These are phyloP conservation scores for Oligia fasciuncula DNA, from an alignment of 2,888 invertebrate genomes.

Conservation along the genomic window DNA sequence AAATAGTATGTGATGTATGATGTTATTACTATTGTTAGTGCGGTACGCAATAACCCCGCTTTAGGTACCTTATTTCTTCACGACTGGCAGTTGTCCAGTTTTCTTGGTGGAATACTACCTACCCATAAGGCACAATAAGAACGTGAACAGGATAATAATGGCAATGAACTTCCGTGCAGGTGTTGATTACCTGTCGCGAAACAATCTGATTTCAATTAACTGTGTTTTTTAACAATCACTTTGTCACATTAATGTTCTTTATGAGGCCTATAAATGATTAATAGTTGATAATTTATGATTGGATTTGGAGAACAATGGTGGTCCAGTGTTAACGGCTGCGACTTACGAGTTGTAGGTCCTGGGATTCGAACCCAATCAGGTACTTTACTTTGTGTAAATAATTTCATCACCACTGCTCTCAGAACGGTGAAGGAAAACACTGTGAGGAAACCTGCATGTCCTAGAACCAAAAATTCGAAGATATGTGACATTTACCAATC, in stretches of 20 bases:
- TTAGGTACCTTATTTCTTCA: neutral
- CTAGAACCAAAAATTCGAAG: too few relatives aligned
- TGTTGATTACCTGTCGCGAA: slow-evolving; percentile 22
- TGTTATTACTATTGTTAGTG: too few relatives aligned
- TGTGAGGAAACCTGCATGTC: too few relatives aligned
- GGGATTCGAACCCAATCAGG: too few relatives aligned
- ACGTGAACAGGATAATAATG: slow-evolving; percentile 34
- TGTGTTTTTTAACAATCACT: slow-evolving; percentile 30
- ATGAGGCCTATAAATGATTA: neutral
- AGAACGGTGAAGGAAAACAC: too few relatives aligned
- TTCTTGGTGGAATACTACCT: neutral
- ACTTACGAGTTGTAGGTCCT: neutral
- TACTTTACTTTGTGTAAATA: too few relatives aligned
- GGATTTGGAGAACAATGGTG: neutral
- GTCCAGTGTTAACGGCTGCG: neutral
- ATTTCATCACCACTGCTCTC: too few relatives aligned
- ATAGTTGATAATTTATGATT: neutral
- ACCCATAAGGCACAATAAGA: slow-evolving; percentile 9
- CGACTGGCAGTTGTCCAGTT: neutral
- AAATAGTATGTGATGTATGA: too few relatives aligned
- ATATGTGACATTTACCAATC: too few relatives aligned
- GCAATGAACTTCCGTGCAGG: slow-evolving; percentile 50
- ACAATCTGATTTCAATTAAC: slow-evolving; percentile 44
- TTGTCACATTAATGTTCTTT: slow-evolving; percentile 8
- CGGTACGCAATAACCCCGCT: too few relatives aligned